phyloP scores from a whole-genome alignment of 2,888 invertebrate genomes.

The Hetaerina titia region DNA sequence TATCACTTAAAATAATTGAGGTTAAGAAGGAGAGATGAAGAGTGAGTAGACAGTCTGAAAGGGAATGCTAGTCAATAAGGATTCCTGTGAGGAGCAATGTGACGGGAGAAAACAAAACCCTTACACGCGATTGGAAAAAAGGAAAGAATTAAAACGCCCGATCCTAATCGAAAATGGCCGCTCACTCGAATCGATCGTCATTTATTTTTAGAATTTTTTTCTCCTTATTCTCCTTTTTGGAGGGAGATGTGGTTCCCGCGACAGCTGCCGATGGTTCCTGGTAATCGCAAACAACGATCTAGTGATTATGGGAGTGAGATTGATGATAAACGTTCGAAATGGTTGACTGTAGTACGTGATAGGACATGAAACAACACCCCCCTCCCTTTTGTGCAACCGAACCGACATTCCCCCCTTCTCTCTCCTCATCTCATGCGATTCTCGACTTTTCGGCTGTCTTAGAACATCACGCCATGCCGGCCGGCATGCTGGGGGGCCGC shows the following conservation, averaged over 20 bases:
- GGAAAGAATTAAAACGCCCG: conserved; percentile 53
- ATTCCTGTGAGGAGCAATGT: not conserved
- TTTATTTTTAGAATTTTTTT: conserved; percentile 39
- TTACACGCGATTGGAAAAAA: conserved; percentile 9
- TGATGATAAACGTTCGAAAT: conserved; percentile 46
- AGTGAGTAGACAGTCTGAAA: not conserved
- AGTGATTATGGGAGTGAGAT: conserved; percentile 45
- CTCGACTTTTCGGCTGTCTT: not conserved
- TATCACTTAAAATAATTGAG: not conserved
- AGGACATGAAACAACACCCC: conserved; percentile 49
- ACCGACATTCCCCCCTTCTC: not conserved
- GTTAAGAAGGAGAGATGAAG: not conserved
- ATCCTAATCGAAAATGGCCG: conserved; percentile 56
- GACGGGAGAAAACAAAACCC: not conserved
- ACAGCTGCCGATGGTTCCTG: conserved; percentile 57
- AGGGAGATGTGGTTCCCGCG: conserved; percentile 10
- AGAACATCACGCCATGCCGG: conserved; percentile 41
- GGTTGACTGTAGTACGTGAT: conserved; percentile 49
- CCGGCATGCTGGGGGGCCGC: not conserved
- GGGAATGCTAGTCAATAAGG: not conserved
- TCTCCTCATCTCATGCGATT: not conserved
- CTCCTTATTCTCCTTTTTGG: not conserved
- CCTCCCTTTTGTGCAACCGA: not conserved
- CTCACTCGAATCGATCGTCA: not conserved
- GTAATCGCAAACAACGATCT: conserved; percentile 55